Evolutionary conservation across 2,888 invertebrate genomes (phyloP).

Genomic region (Belgica antarctica): DNA sequence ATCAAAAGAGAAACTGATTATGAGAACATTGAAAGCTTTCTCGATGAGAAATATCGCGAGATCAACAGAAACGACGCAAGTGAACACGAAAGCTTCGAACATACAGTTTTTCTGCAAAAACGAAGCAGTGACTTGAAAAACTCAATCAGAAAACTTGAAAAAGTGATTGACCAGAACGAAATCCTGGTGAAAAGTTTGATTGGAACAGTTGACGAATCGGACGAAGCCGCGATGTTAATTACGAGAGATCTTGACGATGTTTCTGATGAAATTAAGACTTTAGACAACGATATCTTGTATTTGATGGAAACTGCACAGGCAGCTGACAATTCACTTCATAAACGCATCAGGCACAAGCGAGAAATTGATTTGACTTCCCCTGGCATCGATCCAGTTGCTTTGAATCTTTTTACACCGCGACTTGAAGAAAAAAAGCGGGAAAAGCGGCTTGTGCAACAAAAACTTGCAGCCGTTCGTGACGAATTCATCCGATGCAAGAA

Average conservation of each 20-base stretch:
- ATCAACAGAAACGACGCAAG: conserved; percentile 3
- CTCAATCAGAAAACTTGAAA: conserved; percentile 26
- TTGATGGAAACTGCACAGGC: neutral
- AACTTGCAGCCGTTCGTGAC: conserved; percentile 14
- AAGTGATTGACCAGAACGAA: neutral
- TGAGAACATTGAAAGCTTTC: conserved; percentile 4
- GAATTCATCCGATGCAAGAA: conserved; percentile 35
- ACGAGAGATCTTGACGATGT: conserved; percentile 8
- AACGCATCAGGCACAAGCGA: conserved; percentile 28
- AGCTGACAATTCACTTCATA: conserved; percentile 16
- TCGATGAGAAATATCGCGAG: neutral
- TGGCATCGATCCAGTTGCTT: conserved; percentile 3
- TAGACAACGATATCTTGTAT: conserved; percentile 16
- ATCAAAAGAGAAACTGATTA: neutral
- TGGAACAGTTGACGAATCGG: neutral
- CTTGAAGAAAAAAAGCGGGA: conserved; percentile 28
- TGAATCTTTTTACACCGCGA: neutral
- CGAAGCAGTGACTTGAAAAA: conserved; percentile 14
- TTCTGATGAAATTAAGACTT: neutral
- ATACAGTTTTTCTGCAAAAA: neutral
- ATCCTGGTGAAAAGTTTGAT: neutral
- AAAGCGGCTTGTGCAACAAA: conserved; percentile 13
- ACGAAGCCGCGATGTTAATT: neutral
- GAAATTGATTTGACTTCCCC: neutral
- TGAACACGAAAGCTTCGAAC: neutral